Percentiles rank a stretch among this genome's conserved stretches.
These are phyloP conservation scores for Anastrepha obliqua DNA, from an alignment of 1,140 invertebrate genomes.

Conservation along the genomic window DNA sequence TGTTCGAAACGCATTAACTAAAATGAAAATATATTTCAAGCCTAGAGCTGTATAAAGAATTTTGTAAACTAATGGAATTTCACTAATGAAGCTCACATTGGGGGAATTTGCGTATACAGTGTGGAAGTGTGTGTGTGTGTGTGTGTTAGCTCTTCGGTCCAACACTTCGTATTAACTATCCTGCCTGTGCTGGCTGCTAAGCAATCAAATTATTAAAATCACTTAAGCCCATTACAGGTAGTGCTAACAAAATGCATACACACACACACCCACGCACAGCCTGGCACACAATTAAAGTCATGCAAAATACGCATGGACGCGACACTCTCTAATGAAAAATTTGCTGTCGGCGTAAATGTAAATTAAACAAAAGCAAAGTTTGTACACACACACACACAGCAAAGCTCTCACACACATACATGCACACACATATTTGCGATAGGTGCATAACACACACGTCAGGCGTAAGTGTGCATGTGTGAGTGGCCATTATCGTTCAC, in stretches of 20 bases:
- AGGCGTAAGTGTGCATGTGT: background rate
- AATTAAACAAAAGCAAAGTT: constrained; percentile 33
- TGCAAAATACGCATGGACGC: background rate
- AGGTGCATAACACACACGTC: no score
- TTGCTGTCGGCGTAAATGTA: constrained; percentile 18
- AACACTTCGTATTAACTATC: background rate
- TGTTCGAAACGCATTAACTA: no score
- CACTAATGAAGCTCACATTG: no score
- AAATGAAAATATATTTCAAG: no score
- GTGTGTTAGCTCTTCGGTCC: background rate
- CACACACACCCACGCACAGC: background rate
- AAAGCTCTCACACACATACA: background rate
- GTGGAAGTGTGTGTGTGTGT: background rate
- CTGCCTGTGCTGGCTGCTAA: background rate
- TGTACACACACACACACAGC: background rate
- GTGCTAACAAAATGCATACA: background rate
- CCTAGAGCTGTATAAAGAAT: no score
- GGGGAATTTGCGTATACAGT: background rate
- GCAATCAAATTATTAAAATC: constrained; percentile 40
- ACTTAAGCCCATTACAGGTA: constrained; percentile 43
- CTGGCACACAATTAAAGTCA: background rate
- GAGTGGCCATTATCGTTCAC: background rate
- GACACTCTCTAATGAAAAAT: constrained; percentile 17
- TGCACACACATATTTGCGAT: background rate
- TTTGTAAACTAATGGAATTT: no score